phyloP scores from a whole-genome alignment of 2,113 vertebrate species.

The Syrmaticus mikado region DNA sequence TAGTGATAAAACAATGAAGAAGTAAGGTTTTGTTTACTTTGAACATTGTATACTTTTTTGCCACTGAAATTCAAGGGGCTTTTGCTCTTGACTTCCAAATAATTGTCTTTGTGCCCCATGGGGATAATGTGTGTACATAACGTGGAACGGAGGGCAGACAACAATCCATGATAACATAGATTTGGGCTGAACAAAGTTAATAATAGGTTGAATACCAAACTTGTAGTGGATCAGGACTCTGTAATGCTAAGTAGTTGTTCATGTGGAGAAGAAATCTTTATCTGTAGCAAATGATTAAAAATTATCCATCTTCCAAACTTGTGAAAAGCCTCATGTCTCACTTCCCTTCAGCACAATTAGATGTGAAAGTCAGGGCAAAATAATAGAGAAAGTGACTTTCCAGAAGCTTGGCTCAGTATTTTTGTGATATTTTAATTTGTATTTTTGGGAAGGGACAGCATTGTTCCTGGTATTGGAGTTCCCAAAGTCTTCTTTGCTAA shows the following conservation, averaged over 20 bases:
- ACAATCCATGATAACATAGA: background rate
- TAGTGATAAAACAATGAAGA: background rate
- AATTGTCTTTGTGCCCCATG: background rate
- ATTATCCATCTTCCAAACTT: background rate
- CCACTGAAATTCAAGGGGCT: background rate
- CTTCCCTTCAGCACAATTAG: background rate
- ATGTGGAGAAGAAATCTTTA: background rate
- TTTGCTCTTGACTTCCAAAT: background rate
- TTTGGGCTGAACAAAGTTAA: background rate
- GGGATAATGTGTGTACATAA: fast-evolving
- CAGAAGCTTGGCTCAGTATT: background rate
- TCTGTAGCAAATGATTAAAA: background rate
- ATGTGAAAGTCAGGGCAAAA: background rate
- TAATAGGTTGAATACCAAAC: background rate
- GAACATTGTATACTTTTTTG: background rate
- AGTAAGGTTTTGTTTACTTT: background rate
- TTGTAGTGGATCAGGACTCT: background rate
- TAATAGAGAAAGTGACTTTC: background rate
- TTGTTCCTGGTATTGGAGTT: background rate
- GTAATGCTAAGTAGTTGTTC: background rate
- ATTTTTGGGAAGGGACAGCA: background rate
- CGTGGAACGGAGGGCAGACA: background rate
- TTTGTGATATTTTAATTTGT: background rate
- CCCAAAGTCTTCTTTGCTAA: background rate
- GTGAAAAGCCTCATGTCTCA: background rate